These are phyloP conservation scores for Drosophila nannoptera DNA, from an alignment of 1,140 invertebrate species.

Conservation along the genomic window DNA sequence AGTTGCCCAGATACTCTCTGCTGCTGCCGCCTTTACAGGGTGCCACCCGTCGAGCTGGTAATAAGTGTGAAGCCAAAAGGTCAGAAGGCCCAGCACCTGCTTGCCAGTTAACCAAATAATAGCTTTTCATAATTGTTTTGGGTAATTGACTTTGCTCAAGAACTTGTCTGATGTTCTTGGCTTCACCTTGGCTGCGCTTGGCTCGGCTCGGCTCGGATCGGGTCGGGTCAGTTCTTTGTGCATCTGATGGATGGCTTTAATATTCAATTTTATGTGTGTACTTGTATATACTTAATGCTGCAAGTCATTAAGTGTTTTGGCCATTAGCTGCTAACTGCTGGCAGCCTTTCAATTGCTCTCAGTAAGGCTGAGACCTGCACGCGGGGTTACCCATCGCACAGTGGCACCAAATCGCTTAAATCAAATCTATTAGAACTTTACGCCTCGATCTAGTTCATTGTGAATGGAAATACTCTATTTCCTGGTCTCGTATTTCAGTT, in stretches of 20 bases:
- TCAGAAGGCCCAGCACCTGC: neutral
- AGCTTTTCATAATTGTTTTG: conserved; percentile 36
- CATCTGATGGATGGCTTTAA: conserved; percentile 29
- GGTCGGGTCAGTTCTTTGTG: conserved; percentile 20
- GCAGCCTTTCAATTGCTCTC: conserved; percentile 35
- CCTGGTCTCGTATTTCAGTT: no score
- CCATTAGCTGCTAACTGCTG: conserved; percentile 38
- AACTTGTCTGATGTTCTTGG: conserved; percentile 49
- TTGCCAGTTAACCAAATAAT: conserved; percentile 23
- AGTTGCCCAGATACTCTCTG: neutral
- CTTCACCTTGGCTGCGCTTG: conserved; percentile 41
- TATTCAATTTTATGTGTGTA: conserved; percentile 1
- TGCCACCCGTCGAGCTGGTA: conserved; percentile 6
- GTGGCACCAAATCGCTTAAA: neutral
- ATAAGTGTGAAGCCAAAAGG: conserved; percentile 22
- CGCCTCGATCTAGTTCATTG: neutral
- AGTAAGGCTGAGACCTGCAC: conserved; percentile 30
- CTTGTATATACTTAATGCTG: conserved; percentile 16
- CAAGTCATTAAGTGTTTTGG: conserved; percentile 48
- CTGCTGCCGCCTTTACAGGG: neutral
- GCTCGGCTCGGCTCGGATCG: neutral
- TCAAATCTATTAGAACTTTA: neutral
- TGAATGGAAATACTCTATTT: no score
- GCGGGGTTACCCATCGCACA: conserved; percentile 41
- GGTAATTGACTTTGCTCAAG: conserved; percentile 60